Percentiles rank a stretch among this genome's conserved stretches.
These are phyloP conservation scores for Ostrea denselamellosa DNA, from an alignment of 1,140 invertebrate genomes.

Conservation along the genomic window DNA sequence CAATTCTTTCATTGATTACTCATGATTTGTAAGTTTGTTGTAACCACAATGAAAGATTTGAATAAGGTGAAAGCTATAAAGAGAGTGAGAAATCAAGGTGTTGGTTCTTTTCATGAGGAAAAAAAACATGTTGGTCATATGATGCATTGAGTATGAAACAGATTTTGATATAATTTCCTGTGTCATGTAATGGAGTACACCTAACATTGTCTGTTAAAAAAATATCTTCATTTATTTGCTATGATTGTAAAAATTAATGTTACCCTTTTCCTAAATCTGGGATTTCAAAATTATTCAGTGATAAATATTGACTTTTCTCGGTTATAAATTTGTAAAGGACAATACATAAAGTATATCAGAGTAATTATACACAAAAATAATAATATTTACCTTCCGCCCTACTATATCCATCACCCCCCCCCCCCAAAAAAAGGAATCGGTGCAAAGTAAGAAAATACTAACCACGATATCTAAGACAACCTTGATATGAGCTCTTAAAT, in stretches of 20 bases:
- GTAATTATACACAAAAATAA: not conserved
- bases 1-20: conserved; percentile 22
- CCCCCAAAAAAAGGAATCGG: not conserved
- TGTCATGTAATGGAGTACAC: not conserved
- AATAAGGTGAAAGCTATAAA: not conserved
- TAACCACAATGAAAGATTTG: conserved; percentile 26
- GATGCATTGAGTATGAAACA: conserved; percentile 27
- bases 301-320: no score
- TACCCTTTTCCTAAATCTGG: not conserved
- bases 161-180: not conserved
- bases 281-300: no score
- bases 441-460: not conserved
- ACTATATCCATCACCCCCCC: not conserved
- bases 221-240: not conserved
- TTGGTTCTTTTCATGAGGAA: not conserved
- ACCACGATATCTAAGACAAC: not conserved
- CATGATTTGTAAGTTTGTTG: conserved; percentile 3
- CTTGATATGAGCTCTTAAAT: conserved; percentile 6
- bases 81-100: conserved; percentile 26
- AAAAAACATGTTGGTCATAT: not conserved
- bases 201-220: not conserved
- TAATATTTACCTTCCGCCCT: not conserved
- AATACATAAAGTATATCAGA: not conserved
- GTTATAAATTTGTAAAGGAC: not conserved
- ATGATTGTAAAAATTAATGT: not conserved